These are phyloP conservation scores for Tanypteryx hageni DNA, from an alignment of 2,888 invertebrate genomes.

Conservation along the genomic window DNA sequence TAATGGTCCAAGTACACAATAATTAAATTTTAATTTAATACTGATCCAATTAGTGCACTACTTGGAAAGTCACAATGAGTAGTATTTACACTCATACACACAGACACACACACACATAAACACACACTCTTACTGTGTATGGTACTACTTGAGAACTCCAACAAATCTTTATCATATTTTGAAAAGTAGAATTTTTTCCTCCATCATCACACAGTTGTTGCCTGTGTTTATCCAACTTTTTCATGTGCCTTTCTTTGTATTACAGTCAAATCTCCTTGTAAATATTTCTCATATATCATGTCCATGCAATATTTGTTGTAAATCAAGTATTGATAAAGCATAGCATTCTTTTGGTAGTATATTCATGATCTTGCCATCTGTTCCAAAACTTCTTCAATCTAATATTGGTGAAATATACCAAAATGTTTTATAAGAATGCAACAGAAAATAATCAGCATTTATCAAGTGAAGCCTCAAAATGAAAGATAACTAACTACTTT, in stretches of 20 bases:
- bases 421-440: constrained; percentile 52
- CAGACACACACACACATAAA: background rate
- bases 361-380: constrained; percentile 39
- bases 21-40: constrained; percentile 17
- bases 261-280: constrained; percentile 63
- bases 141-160: constrained; percentile 48
- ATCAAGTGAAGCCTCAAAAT: constrained; percentile 52
- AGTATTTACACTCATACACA: constrained; percentile 50
- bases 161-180: constrained; percentile 46
- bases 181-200: constrained; percentile 63
- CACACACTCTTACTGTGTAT: constrained; percentile 24
- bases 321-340: constrained; percentile 43
- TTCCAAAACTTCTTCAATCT: constrained; percentile 54
- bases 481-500: constrained; percentile 65
- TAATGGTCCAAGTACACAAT: constrained; percentile 51
- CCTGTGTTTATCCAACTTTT: constrained; percentile 66
- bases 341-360: constrained; percentile 47
- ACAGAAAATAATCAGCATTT: constrained; percentile 62
- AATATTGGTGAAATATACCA: constrained; percentile 41
- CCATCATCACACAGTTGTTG: constrained; percentile 60
- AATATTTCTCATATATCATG: constrained; percentile 65
- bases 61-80: constrained; percentile 37
- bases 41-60: constrained; percentile 3
- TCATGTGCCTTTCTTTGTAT: constrained; percentile 66
- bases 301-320: constrained; percentile 65